A percentile compares a stretch with the other conserved stretches of the same genome.
Evolutionary conservation across 2,113 vertebrate species (phyloP).

Genomic region (Grallaria varia): DNA sequence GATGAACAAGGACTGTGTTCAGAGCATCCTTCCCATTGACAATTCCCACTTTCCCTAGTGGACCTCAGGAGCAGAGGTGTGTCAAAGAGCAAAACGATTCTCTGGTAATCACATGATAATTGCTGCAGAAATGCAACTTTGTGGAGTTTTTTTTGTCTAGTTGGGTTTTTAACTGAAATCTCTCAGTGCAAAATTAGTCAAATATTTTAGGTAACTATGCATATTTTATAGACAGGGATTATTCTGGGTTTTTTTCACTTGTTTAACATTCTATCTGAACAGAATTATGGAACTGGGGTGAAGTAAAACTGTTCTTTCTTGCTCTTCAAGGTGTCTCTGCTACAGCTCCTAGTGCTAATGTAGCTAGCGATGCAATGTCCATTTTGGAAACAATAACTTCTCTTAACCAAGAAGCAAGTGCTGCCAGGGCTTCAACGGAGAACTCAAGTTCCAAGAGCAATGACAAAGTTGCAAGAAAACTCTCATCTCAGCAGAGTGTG

Average conservation of each 20-base stretch:
- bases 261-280: neutral
- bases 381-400: slow-evolving; percentile 91
- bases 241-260: neutral
- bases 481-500: slow-evolving; percentile 61
- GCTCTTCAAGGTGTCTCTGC: slow-evolving; percentile 67
- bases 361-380: slow-evolving; percentile 86
- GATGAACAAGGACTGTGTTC: neutral
- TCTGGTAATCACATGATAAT: fast-evolving
- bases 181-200: neutral
- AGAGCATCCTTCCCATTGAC: neutral
- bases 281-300: fast-evolving
- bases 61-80: neutral
- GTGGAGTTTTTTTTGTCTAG: neutral
- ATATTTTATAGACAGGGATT: neutral
- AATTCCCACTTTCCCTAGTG: neutral
- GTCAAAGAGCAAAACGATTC: neutral
- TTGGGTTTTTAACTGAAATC: neutral
- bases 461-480: slow-evolving; percentile 71
- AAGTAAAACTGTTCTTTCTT: neutral
- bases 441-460: slow-evolving; percentile 59
- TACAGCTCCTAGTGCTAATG: slow-evolving; percentile 66
- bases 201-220: neutral
- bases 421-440: slow-evolving; percentile 78
- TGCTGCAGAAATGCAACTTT: neutral
- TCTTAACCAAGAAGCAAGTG: slow-evolving; percentile 90